Conservation (phyloP, 2,888 invertebrate species). For the Danaus chrysippus region DNA sequence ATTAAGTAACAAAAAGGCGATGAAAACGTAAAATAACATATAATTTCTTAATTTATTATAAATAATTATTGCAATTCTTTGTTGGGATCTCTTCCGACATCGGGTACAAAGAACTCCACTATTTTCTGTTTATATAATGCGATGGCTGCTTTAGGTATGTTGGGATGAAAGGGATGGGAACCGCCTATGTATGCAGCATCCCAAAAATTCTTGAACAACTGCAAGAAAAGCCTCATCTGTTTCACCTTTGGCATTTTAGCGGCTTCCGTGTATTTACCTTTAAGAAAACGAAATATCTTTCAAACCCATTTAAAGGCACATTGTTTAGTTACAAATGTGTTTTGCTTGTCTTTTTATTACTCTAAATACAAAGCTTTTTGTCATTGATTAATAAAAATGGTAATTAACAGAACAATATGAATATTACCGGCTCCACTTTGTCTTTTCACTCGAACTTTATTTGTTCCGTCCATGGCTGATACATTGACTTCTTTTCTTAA, state of each 20-base stretch:
- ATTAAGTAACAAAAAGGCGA: background rate
- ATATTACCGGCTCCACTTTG: too few relatives aligned
- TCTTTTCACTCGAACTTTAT: too few relatives aligned
- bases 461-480: too few relatives aligned
- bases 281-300: conserved; percentile 5
- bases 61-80: background rate
- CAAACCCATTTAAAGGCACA: background rate
- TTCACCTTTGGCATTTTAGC: conserved; percentile 43
- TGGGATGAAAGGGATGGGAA: conserved; percentile 41
- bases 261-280: conserved; percentile 49
- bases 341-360: too few relatives aligned
- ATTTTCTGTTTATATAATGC: conserved; percentile 40
- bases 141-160: conserved; percentile 41
- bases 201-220: conserved; percentile 43
- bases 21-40: background rate
- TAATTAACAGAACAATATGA: too few relatives aligned
- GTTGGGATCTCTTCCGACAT: conserved; percentile 33
- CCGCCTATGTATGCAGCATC: conserved; percentile 38
- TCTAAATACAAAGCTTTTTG: too few relatives aligned
- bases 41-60: background rate
- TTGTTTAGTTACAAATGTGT: too few relatives aligned
- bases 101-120: conserved; percentile 43
- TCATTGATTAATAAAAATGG: too few relatives aligned
- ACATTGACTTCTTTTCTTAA: too few relatives aligned
- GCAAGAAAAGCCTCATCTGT: conserved; percentile 39